Conservation (phyloP, 2,888 invertebrate genomes). For the Ypsolopha sequella region DNA sequence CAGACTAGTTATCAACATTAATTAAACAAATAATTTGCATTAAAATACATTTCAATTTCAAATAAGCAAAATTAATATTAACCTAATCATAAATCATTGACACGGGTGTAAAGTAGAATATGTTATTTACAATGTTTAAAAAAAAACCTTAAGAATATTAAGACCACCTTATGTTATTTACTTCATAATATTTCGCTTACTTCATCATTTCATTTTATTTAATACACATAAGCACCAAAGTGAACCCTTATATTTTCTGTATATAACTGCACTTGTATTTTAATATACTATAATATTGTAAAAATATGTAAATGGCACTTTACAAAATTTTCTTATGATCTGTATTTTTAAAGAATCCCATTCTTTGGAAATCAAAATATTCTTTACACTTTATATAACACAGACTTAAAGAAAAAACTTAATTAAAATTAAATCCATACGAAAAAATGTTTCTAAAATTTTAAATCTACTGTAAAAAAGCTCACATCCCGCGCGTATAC, state of each 20-base stretch:
- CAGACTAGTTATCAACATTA: conserved; percentile 51
- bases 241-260: conserved; percentile 1
- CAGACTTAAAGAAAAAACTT: background rate
- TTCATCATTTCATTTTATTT: background rate
- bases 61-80: background rate
- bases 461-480: conserved; percentile 2
- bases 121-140: conserved; percentile 52
- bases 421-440: background rate
- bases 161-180: conserved; percentile 38
- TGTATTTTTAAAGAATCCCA: background rate
- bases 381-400: background rate
- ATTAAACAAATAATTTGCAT: conserved; percentile 30
- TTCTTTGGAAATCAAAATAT: background rate
- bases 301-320: background rate
- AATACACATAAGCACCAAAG: conserved; percentile 30
- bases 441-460: background rate
- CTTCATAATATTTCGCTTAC: background rate
- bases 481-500: conserved; percentile 4
- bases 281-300: background rate
- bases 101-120: conserved; percentile 34
- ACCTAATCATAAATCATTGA: conserved; percentile 9
- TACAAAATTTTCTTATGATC: background rate
- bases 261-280: background rate
- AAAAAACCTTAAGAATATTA: conserved; percentile 22
- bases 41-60: background rate